phyloP scores from a whole-genome alignment of 2,888 invertebrate genomes.

The Rhogogaster chlorosoma region DNA sequence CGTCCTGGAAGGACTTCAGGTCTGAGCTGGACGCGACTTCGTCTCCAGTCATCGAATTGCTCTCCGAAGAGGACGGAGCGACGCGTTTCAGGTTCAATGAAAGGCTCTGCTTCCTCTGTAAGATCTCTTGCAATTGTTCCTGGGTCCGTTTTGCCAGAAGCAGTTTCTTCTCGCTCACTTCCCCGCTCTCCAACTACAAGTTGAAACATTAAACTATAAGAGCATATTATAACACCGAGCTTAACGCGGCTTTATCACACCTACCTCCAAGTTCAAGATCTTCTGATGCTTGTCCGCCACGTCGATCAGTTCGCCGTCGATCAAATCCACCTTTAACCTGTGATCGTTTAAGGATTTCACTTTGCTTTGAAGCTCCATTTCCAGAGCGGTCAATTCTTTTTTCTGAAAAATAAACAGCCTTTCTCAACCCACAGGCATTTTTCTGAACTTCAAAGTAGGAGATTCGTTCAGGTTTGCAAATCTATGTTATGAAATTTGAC shows the following conservation, averaged over 20 bases:
- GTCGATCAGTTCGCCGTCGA: slow-evolving; percentile 85
- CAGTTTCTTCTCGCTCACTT: slow-evolving; percentile 74
- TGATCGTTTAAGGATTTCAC: slow-evolving; percentile 83
- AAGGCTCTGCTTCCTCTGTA: slow-evolving; percentile 82
- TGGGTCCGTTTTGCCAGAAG: slow-evolving; percentile 78
- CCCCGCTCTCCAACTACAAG: slow-evolving; percentile 68
- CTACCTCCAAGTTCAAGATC: slow-evolving; percentile 70
- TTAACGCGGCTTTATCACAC: slow-evolving; percentile 45
- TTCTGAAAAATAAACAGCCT: slow-evolving; percentile 79
- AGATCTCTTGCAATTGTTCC: slow-evolving; percentile 79
- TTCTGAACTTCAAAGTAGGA: neutral
- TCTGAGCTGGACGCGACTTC: slow-evolving; percentile 64
- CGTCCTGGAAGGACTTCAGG: slow-evolving; percentile 66
- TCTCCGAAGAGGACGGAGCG: slow-evolving; percentile 77
- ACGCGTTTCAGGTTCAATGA: slow-evolving; percentile 84
- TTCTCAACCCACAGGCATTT: neutral
- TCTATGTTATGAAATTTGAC: neutral
- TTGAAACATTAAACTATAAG: neutral
- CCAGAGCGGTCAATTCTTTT: slow-evolving; percentile 86
- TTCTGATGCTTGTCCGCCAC: slow-evolving; percentile 83
- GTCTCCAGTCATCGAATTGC: slow-evolving; percentile 66
- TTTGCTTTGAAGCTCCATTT: slow-evolving; percentile 84
- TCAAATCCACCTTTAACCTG: slow-evolving; percentile 84
- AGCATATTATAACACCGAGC: slow-evolving; percentile 35
- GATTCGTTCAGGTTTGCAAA: neutral